Evolutionary conservation across 2,797 vertebrate species (phyloP).

Genomic region (Craterocephalus amniculus): DNA sequence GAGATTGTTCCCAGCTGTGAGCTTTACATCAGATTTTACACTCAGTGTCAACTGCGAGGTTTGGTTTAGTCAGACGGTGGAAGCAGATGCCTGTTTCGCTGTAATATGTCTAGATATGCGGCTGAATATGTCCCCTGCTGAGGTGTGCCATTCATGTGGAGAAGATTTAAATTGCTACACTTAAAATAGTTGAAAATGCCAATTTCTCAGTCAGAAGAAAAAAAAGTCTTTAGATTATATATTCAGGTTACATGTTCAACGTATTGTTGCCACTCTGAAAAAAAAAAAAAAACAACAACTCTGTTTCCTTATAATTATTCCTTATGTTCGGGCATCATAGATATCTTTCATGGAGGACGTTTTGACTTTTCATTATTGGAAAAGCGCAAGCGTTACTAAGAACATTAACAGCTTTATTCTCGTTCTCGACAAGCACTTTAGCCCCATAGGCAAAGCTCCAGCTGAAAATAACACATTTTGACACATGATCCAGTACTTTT

Average conservation of each 20-base stretch:
- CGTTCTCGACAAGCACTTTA: neutral
- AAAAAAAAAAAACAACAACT: too few species aligned
- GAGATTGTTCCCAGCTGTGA: neutral
- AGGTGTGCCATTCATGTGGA: neutral
- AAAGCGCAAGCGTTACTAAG: constrained; percentile 6
- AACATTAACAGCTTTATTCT: constrained; percentile 6
- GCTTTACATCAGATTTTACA: neutral
- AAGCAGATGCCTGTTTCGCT: neutral
- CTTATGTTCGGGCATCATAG: neutral
- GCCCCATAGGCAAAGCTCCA: neutral
- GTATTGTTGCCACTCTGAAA: neutral
- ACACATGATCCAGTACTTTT: neutral
- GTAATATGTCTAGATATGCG: neutral
- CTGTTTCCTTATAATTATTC: neutral
- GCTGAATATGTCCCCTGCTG: neutral
- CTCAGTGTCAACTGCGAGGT: neutral
- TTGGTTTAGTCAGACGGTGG: neutral
- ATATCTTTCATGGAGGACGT: neutral
- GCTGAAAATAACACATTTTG: constrained; percentile 1
- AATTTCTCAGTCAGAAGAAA: too few species aligned
- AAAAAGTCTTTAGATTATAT: too few species aligned
- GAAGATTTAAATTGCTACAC: neutral
- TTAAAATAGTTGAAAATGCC: too few species aligned
- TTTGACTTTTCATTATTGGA: neutral
- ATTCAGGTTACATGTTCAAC: too few species aligned